Base-by-base conservation (phyloP, 1,140 invertebrate genomes). In the Galleria mellonella region DNA sequence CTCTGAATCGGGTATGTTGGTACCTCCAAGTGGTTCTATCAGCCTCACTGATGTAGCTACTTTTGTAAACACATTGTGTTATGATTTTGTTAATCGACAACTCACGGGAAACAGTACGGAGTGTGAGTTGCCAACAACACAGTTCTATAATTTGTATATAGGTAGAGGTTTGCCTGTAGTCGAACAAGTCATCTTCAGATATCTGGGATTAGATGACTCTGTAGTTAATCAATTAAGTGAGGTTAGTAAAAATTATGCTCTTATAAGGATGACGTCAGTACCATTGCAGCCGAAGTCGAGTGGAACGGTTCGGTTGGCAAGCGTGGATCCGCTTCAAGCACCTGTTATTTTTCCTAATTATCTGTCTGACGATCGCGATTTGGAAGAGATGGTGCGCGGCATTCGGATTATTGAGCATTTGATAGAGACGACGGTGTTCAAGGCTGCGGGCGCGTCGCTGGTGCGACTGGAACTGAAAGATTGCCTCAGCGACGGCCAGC, bases 321-420 rank as follows among this genome's bases (percentile, higher is more conserved):
- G 87, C 49, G 88, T 70, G 3, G 88, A 96, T 78, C 94, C 94
- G 7, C 84, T 88, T 12, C 87, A 89, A 0, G 89, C 91, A 44
- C 97, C 97, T 0, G 78, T 90, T 8, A 93, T 98, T 9, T 90
- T 92, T 59, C 91, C 96, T 0, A 94, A 94, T 59, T 96, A 94
- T 58, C 89, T 94, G 29, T 66, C 73, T 8, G 78, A 92, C 65
- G 73, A 88, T 0, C 83, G 88, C 2, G 92, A 94, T 51, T 55
- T 91, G 7, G 82, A 90, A 13, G 77, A 90, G 6, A 72, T 92
- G 9, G 66, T 92, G 0, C 72, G 86, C 7, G 90, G 89, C 0
- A 83, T 93, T 0, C 74, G 87, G 13, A 75, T 87, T 6, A 72
- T 89, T 0, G 58, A 91, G 17, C 67, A 88, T 6, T 29, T 94